Percentiles rank a stretch among this genome's conserved stretches.
phyloP scores from a whole-genome alignment of 2,797 vertebrate species.

The Spheniscus humboldti region DNA sequence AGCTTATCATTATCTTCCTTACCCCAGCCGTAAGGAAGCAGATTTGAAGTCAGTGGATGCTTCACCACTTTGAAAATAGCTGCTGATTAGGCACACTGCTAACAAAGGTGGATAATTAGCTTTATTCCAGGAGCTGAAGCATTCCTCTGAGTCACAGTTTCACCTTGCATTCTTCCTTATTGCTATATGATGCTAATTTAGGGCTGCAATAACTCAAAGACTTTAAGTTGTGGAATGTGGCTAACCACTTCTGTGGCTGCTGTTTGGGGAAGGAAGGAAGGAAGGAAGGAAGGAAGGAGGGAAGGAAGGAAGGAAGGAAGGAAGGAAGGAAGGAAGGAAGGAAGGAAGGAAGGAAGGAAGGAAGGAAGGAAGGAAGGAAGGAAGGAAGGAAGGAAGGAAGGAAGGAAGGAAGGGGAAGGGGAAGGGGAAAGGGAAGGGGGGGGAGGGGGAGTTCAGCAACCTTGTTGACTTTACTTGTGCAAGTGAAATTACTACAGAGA shows the following conservation, averaged over 20 bases:
- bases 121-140: background rate
- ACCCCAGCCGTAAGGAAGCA: background rate
- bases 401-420: too few relatives aligned
- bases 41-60: background rate
- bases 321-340: background rate
- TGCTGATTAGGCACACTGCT: background rate
- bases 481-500: background rate
- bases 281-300: background rate
- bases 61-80: conserved; percentile 6
- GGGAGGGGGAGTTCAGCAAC: background rate
- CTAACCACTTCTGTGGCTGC: background rate
- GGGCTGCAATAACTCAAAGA: background rate
- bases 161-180: background rate
- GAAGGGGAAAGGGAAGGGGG: background rate
- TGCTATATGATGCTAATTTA: background rate
- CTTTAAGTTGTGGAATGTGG: background rate
- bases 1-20: background rate
- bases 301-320: background rate
- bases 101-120: conserved; percentile 2
- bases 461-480: background rate
- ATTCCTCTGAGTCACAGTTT: conserved; percentile 44
- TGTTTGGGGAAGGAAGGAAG: background rate
- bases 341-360: background rate
- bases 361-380: background rate
- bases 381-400: background rate